A percentile compares a stretch with the other conserved stretches of the same genome.
phyloP scores from a whole-genome alignment of 64 coral and sea anemone species.

The Montipora foliosa region DNA sequence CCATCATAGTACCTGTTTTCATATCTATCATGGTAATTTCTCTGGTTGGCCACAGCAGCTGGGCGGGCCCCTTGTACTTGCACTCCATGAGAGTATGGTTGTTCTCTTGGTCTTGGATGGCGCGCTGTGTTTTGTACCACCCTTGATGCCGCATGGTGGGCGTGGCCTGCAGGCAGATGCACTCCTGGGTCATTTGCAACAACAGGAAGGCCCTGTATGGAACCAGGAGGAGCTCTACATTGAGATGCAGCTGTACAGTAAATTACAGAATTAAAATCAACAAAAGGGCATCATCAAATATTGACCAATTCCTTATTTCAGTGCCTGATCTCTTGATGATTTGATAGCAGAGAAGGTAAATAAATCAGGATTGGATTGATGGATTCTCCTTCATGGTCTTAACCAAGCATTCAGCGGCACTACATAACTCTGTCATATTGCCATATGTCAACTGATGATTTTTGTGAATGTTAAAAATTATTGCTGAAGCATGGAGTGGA shows the following conservation, averaged over 20 bases:
- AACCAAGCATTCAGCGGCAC: no score
- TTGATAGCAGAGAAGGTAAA: no score
- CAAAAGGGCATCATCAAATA: not conserved
- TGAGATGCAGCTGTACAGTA: constrained; percentile 51
- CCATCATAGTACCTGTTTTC: constrained; percentile 43
- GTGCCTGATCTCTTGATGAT: no score
- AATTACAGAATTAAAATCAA: constrained; percentile 3
- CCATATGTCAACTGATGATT: no score
- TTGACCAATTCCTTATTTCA: not conserved
- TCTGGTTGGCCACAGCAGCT: not conserved
- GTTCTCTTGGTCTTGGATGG: constrained; percentile 11
- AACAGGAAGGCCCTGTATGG: constrained; percentile 12
- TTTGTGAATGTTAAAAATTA: no score
- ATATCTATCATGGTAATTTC: constrained; percentile 26
- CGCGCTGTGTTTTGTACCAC: not conserved
- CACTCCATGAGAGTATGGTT: constrained; percentile 4
- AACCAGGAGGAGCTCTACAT: constrained; percentile 14
- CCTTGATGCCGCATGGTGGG: not conserved
- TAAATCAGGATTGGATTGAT: no score
- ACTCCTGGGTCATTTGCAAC: not conserved
- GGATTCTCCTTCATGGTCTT: no score
- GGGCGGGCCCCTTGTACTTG: not conserved
- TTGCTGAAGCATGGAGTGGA: no score
- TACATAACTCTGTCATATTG: no score
- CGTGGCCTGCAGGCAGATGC: not conserved